phyloP scores from a whole-genome alignment of 2,113 vertebrate genomes.

The Boulengeromyrus knoepffleri region DNA sequence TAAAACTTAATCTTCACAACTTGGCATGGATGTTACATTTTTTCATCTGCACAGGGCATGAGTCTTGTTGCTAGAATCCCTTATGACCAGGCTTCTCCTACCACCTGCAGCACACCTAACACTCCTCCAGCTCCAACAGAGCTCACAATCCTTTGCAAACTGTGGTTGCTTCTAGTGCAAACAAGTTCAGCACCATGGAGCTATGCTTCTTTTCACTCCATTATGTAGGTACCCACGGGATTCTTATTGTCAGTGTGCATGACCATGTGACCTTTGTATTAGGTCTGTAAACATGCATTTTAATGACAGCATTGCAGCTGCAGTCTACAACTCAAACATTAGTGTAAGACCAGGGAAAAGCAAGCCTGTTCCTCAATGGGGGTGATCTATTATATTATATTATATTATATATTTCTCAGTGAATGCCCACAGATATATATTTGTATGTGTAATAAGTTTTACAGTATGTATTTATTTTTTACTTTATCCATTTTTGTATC shows the following conservation, averaged over 20 bases:
- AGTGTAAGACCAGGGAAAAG: not conserved
- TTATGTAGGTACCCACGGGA: not conserved
- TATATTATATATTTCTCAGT: not conserved
- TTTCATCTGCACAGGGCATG: not conserved
- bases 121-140: not conserved
- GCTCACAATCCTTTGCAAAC: not conserved
- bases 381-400: not conserved
- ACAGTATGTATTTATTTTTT: not conserved
- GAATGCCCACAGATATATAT: not conserved
- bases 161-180: not conserved
- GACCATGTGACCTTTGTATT: not conserved
- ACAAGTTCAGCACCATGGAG: not conserved
- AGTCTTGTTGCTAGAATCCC: not conserved
- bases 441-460: not conserved
- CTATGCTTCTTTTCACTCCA: not conserved
- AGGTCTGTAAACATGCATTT: not conserved
- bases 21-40: conserved; percentile 3
- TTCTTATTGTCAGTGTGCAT: not conserved
- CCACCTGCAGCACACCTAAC: not conserved
- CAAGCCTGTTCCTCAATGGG: not conserved
- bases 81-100: not conserved
- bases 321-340: not conserved
- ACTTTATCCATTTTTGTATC: not conserved
- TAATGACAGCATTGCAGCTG: not conserved
- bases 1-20: conserved; percentile 22